Evolutionary conservation across 2,113 vertebrate species (phyloP).

Genomic region (Sylvietta virens): DNA sequence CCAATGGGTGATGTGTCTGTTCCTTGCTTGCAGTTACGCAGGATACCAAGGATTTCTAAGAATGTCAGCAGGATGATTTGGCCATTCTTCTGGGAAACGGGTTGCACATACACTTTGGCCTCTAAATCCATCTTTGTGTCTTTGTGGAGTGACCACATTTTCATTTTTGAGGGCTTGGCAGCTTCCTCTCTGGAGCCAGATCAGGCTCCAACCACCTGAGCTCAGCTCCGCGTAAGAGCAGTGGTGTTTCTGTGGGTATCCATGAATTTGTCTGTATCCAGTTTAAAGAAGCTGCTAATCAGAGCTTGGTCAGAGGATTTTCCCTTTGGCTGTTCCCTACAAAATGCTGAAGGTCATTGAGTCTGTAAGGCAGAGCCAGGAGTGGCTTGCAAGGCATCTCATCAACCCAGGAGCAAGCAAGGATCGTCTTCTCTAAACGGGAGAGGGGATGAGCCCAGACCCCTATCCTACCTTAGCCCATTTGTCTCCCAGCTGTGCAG

Average conservation of each 20-base stretch:
- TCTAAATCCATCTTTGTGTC: background rate
- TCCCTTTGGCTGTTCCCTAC: background rate
- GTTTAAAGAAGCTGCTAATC: background rate
- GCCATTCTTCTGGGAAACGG: background rate
- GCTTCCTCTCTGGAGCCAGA: background rate
- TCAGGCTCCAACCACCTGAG: background rate
- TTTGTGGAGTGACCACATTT: background rate
- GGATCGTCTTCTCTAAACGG: background rate
- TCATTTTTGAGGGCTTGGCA: background rate
- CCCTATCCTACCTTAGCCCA: background rate
- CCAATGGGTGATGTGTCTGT: background rate
- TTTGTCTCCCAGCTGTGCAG: conserved; percentile 31
- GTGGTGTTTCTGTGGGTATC: background rate
- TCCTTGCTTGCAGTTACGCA: background rate
- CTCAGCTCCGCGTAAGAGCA: background rate
- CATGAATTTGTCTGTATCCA: background rate
- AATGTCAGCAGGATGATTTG: background rate
- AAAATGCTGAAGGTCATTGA: accelerated
- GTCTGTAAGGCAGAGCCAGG: background rate
- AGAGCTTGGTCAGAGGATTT: background rate
- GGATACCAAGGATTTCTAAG: background rate
- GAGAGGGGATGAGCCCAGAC: background rate
- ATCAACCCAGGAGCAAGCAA: background rate
- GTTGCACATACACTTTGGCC: background rate
- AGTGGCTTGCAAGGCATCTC: background rate